Conservation (phyloP, 92 coral and sea anemone genomes). For the Heliopora coerulea region DNA sequence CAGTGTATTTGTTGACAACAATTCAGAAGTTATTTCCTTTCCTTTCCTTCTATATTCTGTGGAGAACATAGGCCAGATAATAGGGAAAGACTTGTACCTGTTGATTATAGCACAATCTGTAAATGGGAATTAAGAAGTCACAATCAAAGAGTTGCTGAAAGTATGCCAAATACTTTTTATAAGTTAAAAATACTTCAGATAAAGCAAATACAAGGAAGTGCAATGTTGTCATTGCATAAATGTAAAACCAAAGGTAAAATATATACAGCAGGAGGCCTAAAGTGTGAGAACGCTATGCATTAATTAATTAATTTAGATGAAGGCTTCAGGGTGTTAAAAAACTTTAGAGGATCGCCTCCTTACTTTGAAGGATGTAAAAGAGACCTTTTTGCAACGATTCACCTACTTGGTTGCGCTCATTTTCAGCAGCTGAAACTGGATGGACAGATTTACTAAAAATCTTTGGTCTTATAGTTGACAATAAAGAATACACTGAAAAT, state of each 20-base stretch:
- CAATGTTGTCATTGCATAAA: constrained; percentile 52
- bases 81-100: constrained; percentile 46
- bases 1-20: constrained; percentile 59
- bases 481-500: constrained; percentile 45
- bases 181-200: constrained; percentile 72
- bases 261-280: constrained; percentile 69
- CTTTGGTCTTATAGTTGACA: constrained; percentile 56
- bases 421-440: constrained; percentile 63
- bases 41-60: constrained; percentile 64
- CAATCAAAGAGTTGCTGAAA: constrained; percentile 63
- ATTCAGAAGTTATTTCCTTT: constrained; percentile 57
- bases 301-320: constrained; percentile 68
- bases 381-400: constrained; percentile 71
- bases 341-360: constrained; percentile 61
- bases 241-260: constrained; percentile 68
- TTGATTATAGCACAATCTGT: constrained; percentile 51
- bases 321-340: constrained; percentile 72
- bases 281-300: constrained; percentile 43
- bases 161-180: constrained; percentile 66
- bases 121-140: constrained; percentile 66
- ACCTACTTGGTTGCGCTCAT: constrained; percentile 60
- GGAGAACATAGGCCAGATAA: constrained; percentile 58
- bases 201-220: constrained; percentile 64
- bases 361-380: constrained; percentile 67
- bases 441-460: constrained; percentile 57